Percentiles rank a stretch among this genome's conserved stretches.
These are phyloP conservation scores for Lycodopsis pacificus DNA, from an alignment of 2,797 vertebrate genomes.

Conservation along the genomic window DNA sequence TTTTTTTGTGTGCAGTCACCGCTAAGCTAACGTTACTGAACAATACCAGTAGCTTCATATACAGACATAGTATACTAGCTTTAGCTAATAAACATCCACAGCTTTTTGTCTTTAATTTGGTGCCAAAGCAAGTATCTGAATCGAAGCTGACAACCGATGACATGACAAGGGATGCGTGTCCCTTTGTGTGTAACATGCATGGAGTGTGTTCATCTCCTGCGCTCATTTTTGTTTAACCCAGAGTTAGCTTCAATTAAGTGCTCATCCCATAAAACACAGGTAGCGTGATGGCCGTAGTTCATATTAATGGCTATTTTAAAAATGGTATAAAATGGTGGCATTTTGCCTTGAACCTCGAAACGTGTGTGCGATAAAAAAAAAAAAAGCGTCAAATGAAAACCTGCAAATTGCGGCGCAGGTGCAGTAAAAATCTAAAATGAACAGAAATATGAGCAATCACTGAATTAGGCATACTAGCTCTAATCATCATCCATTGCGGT, in stretches of 20 bases:
- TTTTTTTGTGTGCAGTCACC: not conserved
- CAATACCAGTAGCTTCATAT: not conserved
- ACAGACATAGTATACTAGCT: not conserved
- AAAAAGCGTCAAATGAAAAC: conserved; percentile 3
- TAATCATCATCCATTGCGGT: conserved; percentile 62
- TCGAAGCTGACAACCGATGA: conserved; percentile 6
- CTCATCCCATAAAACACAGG: not conserved
- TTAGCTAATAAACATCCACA: not conserved
- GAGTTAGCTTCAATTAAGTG: not conserved
- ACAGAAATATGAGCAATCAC: conserved; percentile 29
- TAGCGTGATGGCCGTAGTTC: not conserved
- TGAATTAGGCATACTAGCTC: conserved; percentile 47
- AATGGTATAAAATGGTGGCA: conserved; percentile 35
- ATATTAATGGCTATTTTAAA: not conserved
- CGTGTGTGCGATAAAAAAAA: not conserved
- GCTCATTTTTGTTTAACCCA: conserved; percentile 1
- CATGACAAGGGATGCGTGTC: conserved; percentile 34
- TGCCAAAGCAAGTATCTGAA: not conserved
- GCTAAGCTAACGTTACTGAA: conserved; percentile 19
- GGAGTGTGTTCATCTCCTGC: conserved; percentile 22
- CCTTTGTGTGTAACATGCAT: conserved; percentile 53
- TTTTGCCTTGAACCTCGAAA: conserved; percentile 9
- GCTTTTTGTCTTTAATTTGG: conserved; percentile 20
- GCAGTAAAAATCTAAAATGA: not conserved
- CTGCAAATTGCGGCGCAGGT: conserved; percentile 28